Evolutionary conservation across 2,888 invertebrate genomes (phyloP), one percentile per base, ranked within the genome.

Genomic region (Cheilosia variabilis): DNA sequence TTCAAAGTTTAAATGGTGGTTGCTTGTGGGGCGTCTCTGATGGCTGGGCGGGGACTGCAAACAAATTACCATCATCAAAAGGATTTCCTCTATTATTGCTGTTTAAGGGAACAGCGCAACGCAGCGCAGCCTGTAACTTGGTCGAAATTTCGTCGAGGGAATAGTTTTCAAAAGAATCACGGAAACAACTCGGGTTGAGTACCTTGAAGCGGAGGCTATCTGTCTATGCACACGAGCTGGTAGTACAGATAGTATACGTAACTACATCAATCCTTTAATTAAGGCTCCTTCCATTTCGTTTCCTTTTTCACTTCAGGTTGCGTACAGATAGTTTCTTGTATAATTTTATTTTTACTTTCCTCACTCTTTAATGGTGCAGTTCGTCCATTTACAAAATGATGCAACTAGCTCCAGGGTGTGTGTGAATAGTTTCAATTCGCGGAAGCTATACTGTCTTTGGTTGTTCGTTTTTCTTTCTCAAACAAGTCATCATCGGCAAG

Each of bases 61-160:
- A 81, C 86, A 86, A 86, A 86, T 86, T 86, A 86, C 80, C 86
- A 81, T 81, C 81, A 86, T 86, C 81, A 81, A 72, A 76, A 86
- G 86, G 86, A 86, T 76, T 86, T 83, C 68, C 86, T 81, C 80
- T 65, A 58, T 84, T 84, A 65, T 69, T 84, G 58, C 80, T 65
- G 69, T 60, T 65, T 55, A 71, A 83, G 19, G 52, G 17, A 34
- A 83, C 10, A 68, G 10, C 66, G 71, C 9, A 68, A 7, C 66
- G 71, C 58, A 84, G 75, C 69, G 73, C 80, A 34, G 37, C 41
- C 43, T 66, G 75, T 80, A 84, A 71, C 71, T 65, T 55, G 69
- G 75, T 69, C 69, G 22, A 47, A 80, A 80, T 66, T 71, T 75
- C 52, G 41, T 65, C 50, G 62, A 57, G 24, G 55, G 68, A 55